Base-by-base conservation (phyloP, 2,888 invertebrate species). In the Pristionchus arcanus region DNA sequence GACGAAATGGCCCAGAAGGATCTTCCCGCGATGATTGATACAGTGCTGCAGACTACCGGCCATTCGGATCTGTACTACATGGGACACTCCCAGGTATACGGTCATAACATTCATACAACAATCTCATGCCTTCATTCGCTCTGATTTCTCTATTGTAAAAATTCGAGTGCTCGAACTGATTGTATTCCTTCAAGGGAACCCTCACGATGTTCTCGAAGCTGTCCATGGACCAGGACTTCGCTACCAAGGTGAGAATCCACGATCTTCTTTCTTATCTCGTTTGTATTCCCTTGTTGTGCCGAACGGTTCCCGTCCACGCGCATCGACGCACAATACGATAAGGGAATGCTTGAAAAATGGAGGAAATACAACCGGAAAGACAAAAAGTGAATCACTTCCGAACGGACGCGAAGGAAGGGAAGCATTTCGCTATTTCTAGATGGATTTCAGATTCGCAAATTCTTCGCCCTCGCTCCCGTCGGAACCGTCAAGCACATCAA, bases 1-100 rank as follows among this genome's bases (percentile, higher is more conserved):
- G 97, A 98, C 93, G 97, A 98, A 95, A 97, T 98, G 96, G 97
- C 97, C 0, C 95, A 97, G 49, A 97, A 97, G 94, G 98, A 98
- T 95, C 95, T 98, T 88, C 98, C 98, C n/a, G 97, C 97, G 0
- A 97, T 96, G 92, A 96, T 98, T 90, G 97, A 97, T 94, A 97
- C 97, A 93, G 96, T 97, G 37, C 95, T 96, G 71, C 94, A 96
- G 3, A 92, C 91, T 2, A 97, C 97, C 0, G 96, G 96, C 0
- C 96, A 96, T 37, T 92, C 96, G 0, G 96, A 96, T 7, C 94
- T 98, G 0, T 96, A 97, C 92, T 98, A 98, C 95, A 96, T 98
- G 55, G 98, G 98, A 0, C 97, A 98, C 95, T 98, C 98, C 0
- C 97, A 98, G 89, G 87, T 87, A 77, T 77, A 34, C 31, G 28